Evolutionary conservation across 2,797 vertebrate species (phyloP), one percentile per base, ranked within the genome.

Genomic region (Myripristis jacobus): DNA sequence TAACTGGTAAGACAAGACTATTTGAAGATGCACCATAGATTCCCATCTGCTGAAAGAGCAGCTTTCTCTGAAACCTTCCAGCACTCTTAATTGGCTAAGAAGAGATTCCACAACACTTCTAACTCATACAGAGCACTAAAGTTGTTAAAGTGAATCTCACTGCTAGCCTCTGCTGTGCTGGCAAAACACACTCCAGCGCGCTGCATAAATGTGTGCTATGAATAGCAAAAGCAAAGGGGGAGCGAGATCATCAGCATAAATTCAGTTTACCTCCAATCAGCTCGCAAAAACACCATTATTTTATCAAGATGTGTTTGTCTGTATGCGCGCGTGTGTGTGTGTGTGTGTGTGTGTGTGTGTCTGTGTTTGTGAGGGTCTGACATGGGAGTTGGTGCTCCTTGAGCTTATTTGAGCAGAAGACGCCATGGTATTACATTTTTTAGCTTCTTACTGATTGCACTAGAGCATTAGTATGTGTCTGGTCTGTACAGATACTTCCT

Each of bases 41-140:
- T 77, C 72, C 66, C 72, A 77, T 87, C 73, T 89, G 88, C 88
- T 86, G 81, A 88, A 63, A 4, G 64, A 60, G 85, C 82, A 74
- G 64, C 79, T 86, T 75, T 73, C 59, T 34, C 16, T 51, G 8
- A 11, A 79, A 65, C 56, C 10, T 44, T 54, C 43, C 54, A 65
- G 38, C 65, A 24, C 67, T 66, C 43, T 84, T 88, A 89, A 94
- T 88, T 88, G 85, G 86, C 75, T 52, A 60, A 36, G 70, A 73
- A 47, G 75, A 82, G 71, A 86, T 54, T 77, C 78, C 50, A 57
- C 72, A 68, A 77, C 85, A 70, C 70, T 73, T 71, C 68, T 69
- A 64, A 77, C 79, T 68, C 46, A 63, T 70, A 50, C 63, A 19
- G 70, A 58, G 66, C 60, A 22, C 57, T 67, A 24, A 46, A 81